These are phyloP conservation scores for Verasper variegatus DNA, from an alignment of 2,113 vertebrate species.

Conservation along the genomic window DNA sequence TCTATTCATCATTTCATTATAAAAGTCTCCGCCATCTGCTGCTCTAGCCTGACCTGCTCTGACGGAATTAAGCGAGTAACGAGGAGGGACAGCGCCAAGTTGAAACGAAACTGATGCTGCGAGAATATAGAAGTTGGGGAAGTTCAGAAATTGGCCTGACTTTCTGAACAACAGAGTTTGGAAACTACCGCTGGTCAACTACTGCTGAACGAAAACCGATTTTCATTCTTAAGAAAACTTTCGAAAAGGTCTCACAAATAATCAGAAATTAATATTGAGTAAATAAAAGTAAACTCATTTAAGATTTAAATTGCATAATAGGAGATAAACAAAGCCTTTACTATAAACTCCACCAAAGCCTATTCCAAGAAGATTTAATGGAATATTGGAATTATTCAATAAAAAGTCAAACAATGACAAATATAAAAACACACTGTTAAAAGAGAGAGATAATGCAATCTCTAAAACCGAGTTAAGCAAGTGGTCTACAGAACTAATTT, in stretches of 20 bases:
- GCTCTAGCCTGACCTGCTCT: background rate
- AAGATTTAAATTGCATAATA: background rate
- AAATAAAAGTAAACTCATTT: background rate
- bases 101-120: conserved; percentile 11
- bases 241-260: background rate
- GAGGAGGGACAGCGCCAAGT: background rate
- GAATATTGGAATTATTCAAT: background rate
- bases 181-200: background rate
- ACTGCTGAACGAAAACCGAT: background rate
- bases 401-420: background rate
- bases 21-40: conserved; percentile 9
- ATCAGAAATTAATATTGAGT: no score
- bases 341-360: background rate
- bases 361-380: no score
- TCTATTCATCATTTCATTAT: conserved; percentile 8
- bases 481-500: conserved; percentile 11
- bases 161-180: conserved; percentile 25
- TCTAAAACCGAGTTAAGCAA: background rate
- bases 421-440: background rate
- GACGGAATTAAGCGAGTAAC: background rate
- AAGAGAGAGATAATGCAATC: background rate
- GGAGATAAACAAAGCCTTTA: background rate
- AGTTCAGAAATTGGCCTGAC: conserved; percentile 4
- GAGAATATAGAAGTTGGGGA: background rate
- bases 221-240: background rate